Base-by-base conservation (phyloP, 1,140 invertebrate species). In the Drosophila carrolli region DNA sequence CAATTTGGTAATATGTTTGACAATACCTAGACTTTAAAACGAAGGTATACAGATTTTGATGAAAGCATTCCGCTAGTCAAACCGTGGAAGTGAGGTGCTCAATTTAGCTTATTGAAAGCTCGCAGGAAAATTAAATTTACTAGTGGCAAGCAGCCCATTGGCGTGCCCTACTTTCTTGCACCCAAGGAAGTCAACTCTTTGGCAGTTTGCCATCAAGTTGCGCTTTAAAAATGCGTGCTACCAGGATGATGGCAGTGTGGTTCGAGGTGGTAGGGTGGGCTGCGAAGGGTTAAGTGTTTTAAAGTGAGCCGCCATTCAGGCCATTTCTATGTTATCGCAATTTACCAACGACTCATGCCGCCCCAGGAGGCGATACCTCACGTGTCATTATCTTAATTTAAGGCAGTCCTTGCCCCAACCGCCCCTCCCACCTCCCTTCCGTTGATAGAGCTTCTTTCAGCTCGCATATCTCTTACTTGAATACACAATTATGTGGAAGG, bases 351-450 rank as follows among this genome's bases (percentile, higher is more conserved):
- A 75, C 75, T 75, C 68, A 58, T 43, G 43, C 35, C 32, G 51
- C 60, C 58, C 71, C 54, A 57, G 19, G 74, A 44, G 75, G 43
- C 65, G 65, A 59, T 78, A 77, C 56, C 80, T 82, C 83, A 88
- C 71, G 80, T 86, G 83, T 86, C 83, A 86, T 86, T 88, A 86
- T 86, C 83, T 86, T 82, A 88, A 86, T 86, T 88, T 88, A 76
- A 86, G 71, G 59, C 83, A 76, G 56, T 46, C 60, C 65, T 29
- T 58, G 66, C 58, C 4, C 41, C 43, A 44, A 27, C 14, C 11
- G 9, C 11, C 38, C 7, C 19, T n/a, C 4, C 47, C 68, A 10
- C 47, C 5, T 13, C 7, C 48, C 48, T 2, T 27, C 43, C 9
- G 23, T 37, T 58, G 65, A 86, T 88, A 58, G 78, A 86, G 83